phyloP scores from a whole-genome alignment of 2,797 vertebrate species.

The Neostethus bicornis region DNA sequence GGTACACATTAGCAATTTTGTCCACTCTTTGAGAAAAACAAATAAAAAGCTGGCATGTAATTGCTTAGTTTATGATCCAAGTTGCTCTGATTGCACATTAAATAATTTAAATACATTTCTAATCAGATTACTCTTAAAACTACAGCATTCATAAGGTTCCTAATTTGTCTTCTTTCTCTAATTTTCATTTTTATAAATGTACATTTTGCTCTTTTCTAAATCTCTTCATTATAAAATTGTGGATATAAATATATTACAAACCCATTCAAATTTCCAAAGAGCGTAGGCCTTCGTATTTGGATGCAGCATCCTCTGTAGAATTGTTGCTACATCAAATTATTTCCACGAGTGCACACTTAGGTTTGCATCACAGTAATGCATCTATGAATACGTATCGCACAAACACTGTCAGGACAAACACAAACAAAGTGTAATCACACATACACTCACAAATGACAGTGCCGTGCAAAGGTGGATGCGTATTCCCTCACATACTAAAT shows the following conservation, averaged over 20 bases:
- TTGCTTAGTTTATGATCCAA: conserved; percentile 26
- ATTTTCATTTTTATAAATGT: conserved; percentile 21
- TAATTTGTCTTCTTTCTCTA: conserved; percentile 39
- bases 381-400: conserved; percentile 23
- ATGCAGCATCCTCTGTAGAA: conserved; percentile 32
- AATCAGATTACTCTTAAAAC: conserved; percentile 35
- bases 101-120: conserved; percentile 31
- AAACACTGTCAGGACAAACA: conserved; percentile 15
- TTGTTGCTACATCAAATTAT: conserved; percentile 37
- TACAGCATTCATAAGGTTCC: conserved; percentile 17
- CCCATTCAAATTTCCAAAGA: conserved; percentile 63
- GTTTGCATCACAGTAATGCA: conserved; percentile 42
- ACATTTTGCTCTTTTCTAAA: conserved; percentile 43
- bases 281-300: conserved; percentile 28
- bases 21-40: not conserved
- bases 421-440: not conserved
- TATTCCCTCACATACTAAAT: conserved; percentile 20
- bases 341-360: conserved; percentile 34
- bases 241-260: conserved; percentile 59
- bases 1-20: not conserved
- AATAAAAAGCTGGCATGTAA: not conserved
- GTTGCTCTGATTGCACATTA: conserved; percentile 31
- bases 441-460: conserved; percentile 3
- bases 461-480: conserved; percentile 7
- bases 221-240: conserved; percentile 55